Evolutionary conservation across 2,888 invertebrate genomes (phyloP).

Genomic region (Acrocyrtus sp.): DNA sequence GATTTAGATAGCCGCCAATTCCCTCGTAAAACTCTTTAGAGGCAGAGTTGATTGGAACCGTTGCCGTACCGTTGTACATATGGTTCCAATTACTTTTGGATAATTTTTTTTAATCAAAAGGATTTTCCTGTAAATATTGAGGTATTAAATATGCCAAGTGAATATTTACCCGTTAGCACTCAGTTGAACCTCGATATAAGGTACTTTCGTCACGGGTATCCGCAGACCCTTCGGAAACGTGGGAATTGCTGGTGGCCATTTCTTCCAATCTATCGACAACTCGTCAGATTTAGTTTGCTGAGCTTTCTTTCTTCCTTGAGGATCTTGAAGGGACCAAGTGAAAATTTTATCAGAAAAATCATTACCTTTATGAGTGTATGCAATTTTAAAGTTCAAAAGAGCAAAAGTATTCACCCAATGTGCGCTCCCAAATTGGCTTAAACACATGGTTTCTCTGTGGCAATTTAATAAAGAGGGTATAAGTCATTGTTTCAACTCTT

Average conservation of each 20-base stretch:
- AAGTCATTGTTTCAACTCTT: neutral
- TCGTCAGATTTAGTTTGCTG: conserved; percentile 14
- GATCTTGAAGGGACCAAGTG: too few relatives aligned
- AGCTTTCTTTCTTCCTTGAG: neutral
- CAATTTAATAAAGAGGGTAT: neutral
- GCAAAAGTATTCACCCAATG: conserved; percentile 32
- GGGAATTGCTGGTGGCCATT: conserved; percentile 46
- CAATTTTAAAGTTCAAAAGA: too few relatives aligned
- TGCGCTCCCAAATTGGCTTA: conserved; percentile 39
- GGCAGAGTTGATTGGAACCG: conserved; percentile 11
- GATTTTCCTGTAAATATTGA: too few relatives aligned
- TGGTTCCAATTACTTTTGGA: conserved; percentile 32
- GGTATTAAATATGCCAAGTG: too few relatives aligned
- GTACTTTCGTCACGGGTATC: conserved; percentile 22
- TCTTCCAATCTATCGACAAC: conserved; percentile 38
- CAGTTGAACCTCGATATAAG: conserved; percentile 13
- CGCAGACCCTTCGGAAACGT: conserved; percentile 28
- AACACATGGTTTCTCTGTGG: conserved; percentile 38
- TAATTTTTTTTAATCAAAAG: too few relatives aligned
- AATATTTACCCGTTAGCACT: too few relatives aligned
- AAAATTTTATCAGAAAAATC: too few relatives aligned
- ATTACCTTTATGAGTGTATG: too few relatives aligned
- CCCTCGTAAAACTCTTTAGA: conserved; percentile 10
- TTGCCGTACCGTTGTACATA: conserved; percentile 14
- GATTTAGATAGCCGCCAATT: conserved; percentile 29